A percentile compares a stretch with the other conserved stretches of the same genome.
These are phyloP conservation scores for Erpobdella octoculata DNA, from an alignment of 2,888 invertebrate genomes.

Conservation along the genomic window DNA sequence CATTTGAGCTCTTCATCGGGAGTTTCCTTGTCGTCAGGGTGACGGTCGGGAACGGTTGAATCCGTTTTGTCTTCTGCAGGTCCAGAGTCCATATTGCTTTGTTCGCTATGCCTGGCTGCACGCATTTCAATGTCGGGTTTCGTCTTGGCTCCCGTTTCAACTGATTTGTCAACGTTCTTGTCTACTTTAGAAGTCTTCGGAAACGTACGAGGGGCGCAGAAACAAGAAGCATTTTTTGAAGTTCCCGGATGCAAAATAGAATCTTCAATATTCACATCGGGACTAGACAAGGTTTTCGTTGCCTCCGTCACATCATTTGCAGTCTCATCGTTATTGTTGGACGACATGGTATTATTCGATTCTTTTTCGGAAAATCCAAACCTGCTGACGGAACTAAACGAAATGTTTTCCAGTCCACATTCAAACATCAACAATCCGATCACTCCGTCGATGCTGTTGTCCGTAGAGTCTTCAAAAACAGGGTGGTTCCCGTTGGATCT, in stretches of 20 bases:
- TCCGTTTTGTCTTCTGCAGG: neutral
- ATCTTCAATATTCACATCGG: conserved; percentile 6
- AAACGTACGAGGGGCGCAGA: neutral
- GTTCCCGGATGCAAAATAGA: neutral
- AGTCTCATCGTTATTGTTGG: neutral
- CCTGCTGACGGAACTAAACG: conserved; percentile 61
- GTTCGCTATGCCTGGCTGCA: neutral
- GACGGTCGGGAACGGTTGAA: neutral
- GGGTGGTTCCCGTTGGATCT: no score
- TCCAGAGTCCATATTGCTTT: neutral
- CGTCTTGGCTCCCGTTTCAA: neutral
- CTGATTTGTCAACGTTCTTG: neutral
- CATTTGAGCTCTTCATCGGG: neutral
- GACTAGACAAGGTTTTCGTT: conserved; percentile 7
- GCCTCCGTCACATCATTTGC: neutral
- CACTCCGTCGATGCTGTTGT: conserved; percentile 30
- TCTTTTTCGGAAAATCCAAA: conserved; percentile 33
- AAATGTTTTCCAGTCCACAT: conserved; percentile 82
- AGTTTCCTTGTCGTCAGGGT: neutral
- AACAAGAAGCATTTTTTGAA: conserved; percentile 11
- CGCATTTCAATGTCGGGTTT: conserved; percentile 11
- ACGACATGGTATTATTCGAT: conserved; percentile 21
- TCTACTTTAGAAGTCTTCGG: neutral
- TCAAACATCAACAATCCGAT: conserved; percentile 83
- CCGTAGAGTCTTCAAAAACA: neutral